Evolutionary conservation across 2,888 invertebrate species (phyloP), one percentile per base, ranked within the genome.

Genomic region (Coelinius sp.): DNA sequence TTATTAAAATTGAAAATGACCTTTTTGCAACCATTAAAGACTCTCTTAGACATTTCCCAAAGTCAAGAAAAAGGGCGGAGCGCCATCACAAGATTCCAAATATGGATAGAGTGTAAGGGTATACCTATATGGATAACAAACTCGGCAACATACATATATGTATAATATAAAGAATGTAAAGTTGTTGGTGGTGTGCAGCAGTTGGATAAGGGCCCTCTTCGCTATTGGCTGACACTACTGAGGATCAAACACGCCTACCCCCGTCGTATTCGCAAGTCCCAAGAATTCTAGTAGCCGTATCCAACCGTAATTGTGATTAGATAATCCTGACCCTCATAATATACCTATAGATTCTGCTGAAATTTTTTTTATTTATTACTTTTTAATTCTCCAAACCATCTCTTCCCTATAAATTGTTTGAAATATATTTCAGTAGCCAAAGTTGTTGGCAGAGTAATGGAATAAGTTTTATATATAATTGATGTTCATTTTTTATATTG

Each of bases 1-100:
- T n/a, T n/a, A 10, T 5, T 8, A 10, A 6, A 38, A 38, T 10
- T 5, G 38, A 38, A 38, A 8, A 38, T 10, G 5, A 2, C 6
- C 6, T 38, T 38, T 38, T 38, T 38, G 8, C 38, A 8, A 38
- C 8, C 8, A 38, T 38, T 10, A 2, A 10, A 10, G 38, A 10
- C 8, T 10, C 10, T 38, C 38, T 41, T 2, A n/a, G n/a, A n/a
- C n/a, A n/a, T n/a, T 41, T 41, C 41, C n/a, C 41, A 41, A 41
- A 10, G n/a, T 41, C n/a, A 5, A 31, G 14, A 27, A 59, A n/a
- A 73, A 75, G 75, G 75, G 73, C 75, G 73, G 70, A 67, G 71
- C 73, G 66, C 65, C 20, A n/a, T n/a, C n/a, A n/a, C 12, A 14
- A 12, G 22, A 14, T 38, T 44, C n/a, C 38, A 41, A 68, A 31